Evolutionary conservation across 2,797 vertebrate species (phyloP), one percentile per base, ranked within the genome.

Genomic region (Pyrocephalus nanus): DNA sequence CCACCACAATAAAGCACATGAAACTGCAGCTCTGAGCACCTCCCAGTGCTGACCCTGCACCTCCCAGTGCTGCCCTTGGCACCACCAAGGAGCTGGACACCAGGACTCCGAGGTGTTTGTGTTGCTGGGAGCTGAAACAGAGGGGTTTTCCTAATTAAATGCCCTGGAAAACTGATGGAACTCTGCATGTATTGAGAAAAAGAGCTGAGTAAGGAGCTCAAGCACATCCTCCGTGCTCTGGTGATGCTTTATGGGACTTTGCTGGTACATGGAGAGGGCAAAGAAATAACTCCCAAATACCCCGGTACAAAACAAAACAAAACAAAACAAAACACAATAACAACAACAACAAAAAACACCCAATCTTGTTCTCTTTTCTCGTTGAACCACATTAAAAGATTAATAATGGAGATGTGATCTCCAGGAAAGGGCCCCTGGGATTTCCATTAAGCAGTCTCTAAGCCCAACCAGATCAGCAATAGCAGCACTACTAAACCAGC

Each of bases 101-200:
- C 38, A 11, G 69, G 36, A 15, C 26, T 57, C 40, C 11, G 30
- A 64, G 48, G 22, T 20, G 67, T n/a, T 13, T 27, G n/a, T 47
- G 40, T 34, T 40, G 54, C 21, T 9, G 9, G 40, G 13, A 25
- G 5, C n/a, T 8, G 8, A 25, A n/a, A 20, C 10, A 13, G 25
- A 15, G 9, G 0, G 2, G 4, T 23, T 15, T 22, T 4, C 23
- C 17, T 8, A 10, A 9, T 38, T 8, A 4, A n/a, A 5, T 5
- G 6, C 15, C 60, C 43, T 70, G 34, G 32, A 19, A 53, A 76
- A 6, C 12, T 3, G 21, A 4, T 6, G 54, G 57, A 36, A 42
- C 15, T 54, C 9, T 0, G 4, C 1, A 32, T 27, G 34, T 6
- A 13, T 11, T 23, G 29, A 60, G 71, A 8, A 27, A 6, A 6